A percentile compares a stretch with the other conserved stretches of the same genome.
Conservation (phyloP, 2,888 invertebrate genomes). For the Sphaerophoria taeniata region DNA sequence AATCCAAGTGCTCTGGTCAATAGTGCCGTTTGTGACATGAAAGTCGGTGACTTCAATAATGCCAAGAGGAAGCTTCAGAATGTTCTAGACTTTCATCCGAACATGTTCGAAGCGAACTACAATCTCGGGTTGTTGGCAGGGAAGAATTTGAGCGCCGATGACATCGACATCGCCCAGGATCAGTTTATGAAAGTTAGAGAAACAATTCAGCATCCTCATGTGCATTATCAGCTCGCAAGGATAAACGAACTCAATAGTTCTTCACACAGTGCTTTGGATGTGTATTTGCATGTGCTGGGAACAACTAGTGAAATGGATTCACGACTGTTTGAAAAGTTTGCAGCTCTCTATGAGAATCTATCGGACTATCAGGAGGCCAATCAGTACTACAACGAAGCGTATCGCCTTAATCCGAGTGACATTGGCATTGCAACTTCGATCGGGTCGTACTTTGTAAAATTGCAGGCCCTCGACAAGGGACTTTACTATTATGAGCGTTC, state of each 20-base stretch:
- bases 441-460: conserved; percentile 94
- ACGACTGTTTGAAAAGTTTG: conserved; percentile 93
- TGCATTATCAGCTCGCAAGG: conserved; percentile 90
- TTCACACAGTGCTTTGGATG: conserved; percentile 86
- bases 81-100: conserved; percentile 91
- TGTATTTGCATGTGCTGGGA: conserved; percentile 90
- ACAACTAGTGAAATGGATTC: conserved; percentile 94
- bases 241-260: conserved; percentile 85
- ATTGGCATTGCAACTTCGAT: conserved; percentile 92
- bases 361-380: conserved; percentile 95
- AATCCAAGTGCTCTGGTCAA: conserved; percentile 93
- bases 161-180: conserved; percentile 90
- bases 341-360: conserved; percentile 93
- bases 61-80: conserved; percentile 89
- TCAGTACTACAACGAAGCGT: conserved; percentile 82
- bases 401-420: conserved; percentile 81
- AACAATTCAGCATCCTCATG: conserved; percentile 83
- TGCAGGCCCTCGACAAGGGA: conserved; percentile 95
- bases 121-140: conserved; percentile 86
- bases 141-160: conserved; percentile 83
- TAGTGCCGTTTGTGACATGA: conserved; percentile 91
- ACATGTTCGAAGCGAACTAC: conserved; percentile 92
- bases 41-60: conserved; percentile 87
- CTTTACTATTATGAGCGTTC: conserved; percentile 92
- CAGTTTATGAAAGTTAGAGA: conserved; percentile 85